Evolutionary conservation across 2,797 vertebrate genomes (phyloP), one percentile per base, ranked within the genome.

Genomic region (Aldrovandia affinis): DNA sequence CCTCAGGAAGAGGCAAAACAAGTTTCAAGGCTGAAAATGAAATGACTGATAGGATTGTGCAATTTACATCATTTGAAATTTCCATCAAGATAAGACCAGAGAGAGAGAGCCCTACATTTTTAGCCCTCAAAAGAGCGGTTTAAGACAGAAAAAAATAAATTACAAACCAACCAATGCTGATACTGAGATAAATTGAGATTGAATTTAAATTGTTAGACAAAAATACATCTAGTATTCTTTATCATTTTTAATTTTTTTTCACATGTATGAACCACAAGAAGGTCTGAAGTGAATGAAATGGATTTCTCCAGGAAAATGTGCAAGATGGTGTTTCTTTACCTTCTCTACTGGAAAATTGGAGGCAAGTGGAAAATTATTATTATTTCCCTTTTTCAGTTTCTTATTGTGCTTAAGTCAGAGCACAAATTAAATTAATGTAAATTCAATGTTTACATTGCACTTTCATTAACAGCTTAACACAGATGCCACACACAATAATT

Each of bases 201-300:
- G 61, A 52, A 52, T 52, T 73, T 9, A 82, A 36, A 15, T 59
- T 65, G 33, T 68, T 0, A 18, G n/a, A 55, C 28, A 55, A 44
- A 82, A 9, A 50, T 70, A 50, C 7, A 30, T 70, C 9, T 28
- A 14, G 2, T 50, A n/a, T 22, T 39, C 42, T 70, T 61, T 39
- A 59, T 30, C 54, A 78, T n/a, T 83, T 84, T 25, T 85, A 15
- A 14, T 42, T 18, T 57, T 44, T 8, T 82, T 70, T 59, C 44
- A 70, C 82, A 50, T 50, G 44, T 77, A 83, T 89, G 73, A 80
- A 22, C 80, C 81, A n/a, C 83, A 86, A 75, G 54, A 90, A 54
- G 59, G 36, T 63, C 44, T 88, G 84, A 89, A 68, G 65, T 30
- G 5, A 73, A 68, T 82, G 89, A 91, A 80, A 95, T 96, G 95